phyloP scores from a whole-genome alignment of 2,888 invertebrate species.

The Ennomos fuscantarius region DNA sequence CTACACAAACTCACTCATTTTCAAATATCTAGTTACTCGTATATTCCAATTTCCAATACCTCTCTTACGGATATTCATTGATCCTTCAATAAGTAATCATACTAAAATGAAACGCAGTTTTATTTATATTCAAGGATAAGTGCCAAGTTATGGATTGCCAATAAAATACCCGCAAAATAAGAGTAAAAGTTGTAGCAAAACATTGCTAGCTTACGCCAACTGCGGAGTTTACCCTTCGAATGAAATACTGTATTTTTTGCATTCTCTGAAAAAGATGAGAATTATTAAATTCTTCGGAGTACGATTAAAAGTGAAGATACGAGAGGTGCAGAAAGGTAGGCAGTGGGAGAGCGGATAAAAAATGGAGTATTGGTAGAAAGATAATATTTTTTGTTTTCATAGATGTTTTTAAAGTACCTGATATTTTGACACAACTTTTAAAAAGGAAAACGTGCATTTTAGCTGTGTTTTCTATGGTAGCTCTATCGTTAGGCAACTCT shows the following conservation, averaged over 20 bases:
- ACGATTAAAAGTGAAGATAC: constrained; percentile 74
- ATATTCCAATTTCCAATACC: too few species aligned
- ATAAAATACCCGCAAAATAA: constrained; percentile 15
- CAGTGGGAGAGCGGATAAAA: constrained; percentile 24
- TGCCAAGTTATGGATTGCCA: constrained; percentile 10
- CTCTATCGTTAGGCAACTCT: too few species aligned
- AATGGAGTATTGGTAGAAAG: constrained; percentile 24
- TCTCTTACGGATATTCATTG: background rate
- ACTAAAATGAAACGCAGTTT: constrained; percentile 20
- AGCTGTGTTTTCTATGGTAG: too few species aligned
- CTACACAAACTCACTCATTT: too few species aligned
- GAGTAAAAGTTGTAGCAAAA: constrained; percentile 17
- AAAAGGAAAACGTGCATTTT: too few species aligned
- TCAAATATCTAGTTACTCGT: background rate
- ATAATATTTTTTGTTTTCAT: constrained; percentile 19
- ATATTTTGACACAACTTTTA: too few species aligned
- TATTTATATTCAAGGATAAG: constrained; percentile 17
- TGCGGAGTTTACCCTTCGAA: constrained; percentile 15
- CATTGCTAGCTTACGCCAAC: constrained; percentile 7
- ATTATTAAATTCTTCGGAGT: constrained; percentile 69
- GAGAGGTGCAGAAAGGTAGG: constrained; percentile 55
- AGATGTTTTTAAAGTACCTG: constrained; percentile 11
- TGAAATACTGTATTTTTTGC: constrained; percentile 31
- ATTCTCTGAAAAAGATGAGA: constrained; percentile 52
- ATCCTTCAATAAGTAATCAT: constrained; percentile 15